Base-by-base conservation (phyloP, 2,797 vertebrate genomes). In the Discoglossus pictus region DNA sequence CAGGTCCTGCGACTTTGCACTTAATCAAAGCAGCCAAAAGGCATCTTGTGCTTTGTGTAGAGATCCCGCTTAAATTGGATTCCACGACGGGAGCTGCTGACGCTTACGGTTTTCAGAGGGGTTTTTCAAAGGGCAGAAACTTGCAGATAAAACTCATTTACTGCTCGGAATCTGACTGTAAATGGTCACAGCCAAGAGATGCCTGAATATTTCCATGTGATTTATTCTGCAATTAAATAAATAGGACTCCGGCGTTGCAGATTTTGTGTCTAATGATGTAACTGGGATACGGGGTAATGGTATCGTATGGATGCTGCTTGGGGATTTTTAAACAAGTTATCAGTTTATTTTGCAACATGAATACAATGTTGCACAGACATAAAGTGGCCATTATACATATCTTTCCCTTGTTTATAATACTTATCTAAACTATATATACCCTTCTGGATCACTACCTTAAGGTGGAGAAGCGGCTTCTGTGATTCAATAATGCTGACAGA, bases 1-100 rank as follows among this genome's bases (percentile, higher is more conserved):
- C 75, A 79, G 79, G 76, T 74, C 7, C 75, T 58, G 78, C 31
- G 54, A 72, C 84, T 86, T 84, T 81, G 73, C 85, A 77, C 78
- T 83, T 48, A 44, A 53, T 74, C 61, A 78, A 54, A 56, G 69
- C 18, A 62, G 73, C 76, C 75, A 74, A 1, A 3, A 48, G 74
- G 66, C 59, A 40, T 72, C 27, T n/a, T 2, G 43, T 61, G 65
- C 71, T 85, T 84, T 81, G 80, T 74, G 73, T 59, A 77, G 74
- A 73, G 42, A 1, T 61, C 75, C 72, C 55, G 75, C 40, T 8
- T 12, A 66, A 69, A 75, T 74, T 80, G 61, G 62, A 60, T 78
- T 78, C 74, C 21, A 38, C 76, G 27, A 73, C 35, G 68, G 46
- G 70, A 27, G 10, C 58, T 34, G n/a, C 13, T 31, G 74, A 79